phyloP scores from a whole-genome alignment of 2,888 invertebrate genomes.

The Callinectes sapidus region DNA sequence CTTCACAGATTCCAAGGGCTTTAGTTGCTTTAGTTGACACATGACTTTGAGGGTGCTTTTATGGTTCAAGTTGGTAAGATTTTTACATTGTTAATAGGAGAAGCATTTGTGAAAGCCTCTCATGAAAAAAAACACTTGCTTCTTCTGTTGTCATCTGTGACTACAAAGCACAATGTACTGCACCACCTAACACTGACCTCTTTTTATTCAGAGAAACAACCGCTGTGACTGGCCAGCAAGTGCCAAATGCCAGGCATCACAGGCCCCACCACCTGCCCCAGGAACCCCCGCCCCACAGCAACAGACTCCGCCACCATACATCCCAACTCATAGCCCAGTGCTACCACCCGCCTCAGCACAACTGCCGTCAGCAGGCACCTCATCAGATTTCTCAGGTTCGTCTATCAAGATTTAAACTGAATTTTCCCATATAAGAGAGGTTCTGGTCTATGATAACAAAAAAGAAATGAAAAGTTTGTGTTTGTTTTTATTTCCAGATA shows the following conservation, averaged over 20 bases:
- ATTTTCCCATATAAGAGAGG: too few species aligned
- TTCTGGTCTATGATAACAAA: too few species aligned
- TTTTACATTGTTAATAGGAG: too few species aligned
- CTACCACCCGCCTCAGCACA: not conserved
- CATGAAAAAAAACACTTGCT: too few species aligned
- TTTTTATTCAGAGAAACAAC: slow-evolving; percentile 33
- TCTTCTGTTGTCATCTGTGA: too few species aligned
- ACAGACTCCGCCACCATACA: not conserved
- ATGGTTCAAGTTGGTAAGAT: too few species aligned
- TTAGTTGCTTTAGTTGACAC: too few species aligned
- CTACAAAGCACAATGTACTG: too few species aligned
- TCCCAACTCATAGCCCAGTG: not conserved
- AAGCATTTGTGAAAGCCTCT: too few species aligned
- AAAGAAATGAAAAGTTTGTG: too few species aligned
- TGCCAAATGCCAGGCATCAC: slow-evolving; percentile 40
- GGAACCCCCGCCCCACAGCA: not conserved
- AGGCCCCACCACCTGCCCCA: not conserved
- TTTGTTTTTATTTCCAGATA: not conserved
- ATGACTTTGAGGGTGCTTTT: too few species aligned
- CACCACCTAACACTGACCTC: not conserved
- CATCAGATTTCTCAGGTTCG: not conserved
- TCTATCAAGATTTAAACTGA: not conserved
- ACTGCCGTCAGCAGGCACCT: not conserved
- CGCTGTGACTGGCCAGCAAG: slow-evolving; percentile 56
- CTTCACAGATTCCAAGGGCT: too few species aligned